phyloP scores from a whole-genome alignment of 2,113 vertebrate species.

The Mesoclemmys tuberculata region DNA sequence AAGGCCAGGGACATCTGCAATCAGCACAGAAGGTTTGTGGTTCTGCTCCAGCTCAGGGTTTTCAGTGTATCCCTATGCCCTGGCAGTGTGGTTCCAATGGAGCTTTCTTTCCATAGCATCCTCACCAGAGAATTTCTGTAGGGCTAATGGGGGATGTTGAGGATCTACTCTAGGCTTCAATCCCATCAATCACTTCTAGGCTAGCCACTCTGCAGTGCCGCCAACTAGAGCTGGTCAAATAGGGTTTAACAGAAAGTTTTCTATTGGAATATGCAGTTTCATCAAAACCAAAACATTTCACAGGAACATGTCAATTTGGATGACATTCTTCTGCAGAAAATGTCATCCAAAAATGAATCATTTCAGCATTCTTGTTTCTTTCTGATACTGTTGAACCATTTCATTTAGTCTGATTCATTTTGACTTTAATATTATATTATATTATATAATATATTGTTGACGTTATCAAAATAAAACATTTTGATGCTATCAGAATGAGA shows the following conservation, averaged over 20 bases:
- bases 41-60: not conserved
- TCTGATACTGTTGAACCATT: not conserved
- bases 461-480: not conserved
- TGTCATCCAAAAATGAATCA: not conserved
- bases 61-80: not conserved
- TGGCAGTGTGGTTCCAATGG: not conserved
- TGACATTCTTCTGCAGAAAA: not conserved
- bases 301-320: not conserved
- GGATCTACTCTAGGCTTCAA: not conserved
- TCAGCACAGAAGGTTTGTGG: not conserved
- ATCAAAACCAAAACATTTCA: not conserved
- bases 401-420: not conserved
- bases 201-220: not conserved
- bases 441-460: not conserved
- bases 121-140: not conserved
- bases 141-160: not conserved
- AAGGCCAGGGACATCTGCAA: not conserved
- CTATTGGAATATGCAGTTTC: not conserved
- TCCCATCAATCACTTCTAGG: not conserved
- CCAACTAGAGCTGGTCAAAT: not conserved
- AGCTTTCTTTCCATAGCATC: not conserved
- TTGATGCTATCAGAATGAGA: slow-evolving; percentile 5
- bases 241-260: not conserved
- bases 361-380: not conserved
- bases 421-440: not conserved